Percentiles rank a stretch among this genome's conserved stretches.
These are phyloP conservation scores for Drosophila nigromelanica DNA, from an alignment of 1,140 invertebrate species.

Conservation along the genomic window DNA sequence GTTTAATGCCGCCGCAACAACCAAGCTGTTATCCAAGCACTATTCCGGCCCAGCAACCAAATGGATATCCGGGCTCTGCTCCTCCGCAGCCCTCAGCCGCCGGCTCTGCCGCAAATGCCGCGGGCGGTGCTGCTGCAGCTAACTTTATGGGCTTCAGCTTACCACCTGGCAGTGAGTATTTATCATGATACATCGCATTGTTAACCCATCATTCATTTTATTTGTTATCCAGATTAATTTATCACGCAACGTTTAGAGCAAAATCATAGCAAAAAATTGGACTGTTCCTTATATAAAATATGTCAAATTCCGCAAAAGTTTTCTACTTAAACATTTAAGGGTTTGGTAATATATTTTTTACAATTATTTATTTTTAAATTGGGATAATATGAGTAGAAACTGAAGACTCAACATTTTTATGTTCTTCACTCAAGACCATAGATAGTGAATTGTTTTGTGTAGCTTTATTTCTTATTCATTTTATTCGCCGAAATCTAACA, in stretches of 20 bases:
- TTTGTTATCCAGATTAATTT: slow-evolving; percentile 24
- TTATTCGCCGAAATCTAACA: slow-evolving; percentile 44
- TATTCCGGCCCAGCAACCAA: slow-evolving; percentile 54
- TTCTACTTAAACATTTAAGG: background rate
- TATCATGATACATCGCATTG: background rate
- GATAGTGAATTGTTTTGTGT: background rate
- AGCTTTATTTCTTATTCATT: background rate
- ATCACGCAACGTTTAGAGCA: background rate
- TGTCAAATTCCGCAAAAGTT: background rate
- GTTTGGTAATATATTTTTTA: background rate
- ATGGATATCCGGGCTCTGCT: slow-evolving; percentile 47
- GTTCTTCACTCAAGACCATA: background rate
- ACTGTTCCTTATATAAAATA: background rate
- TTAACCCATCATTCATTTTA: slow-evolving; percentile 2
- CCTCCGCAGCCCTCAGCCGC: slow-evolving; percentile 38
- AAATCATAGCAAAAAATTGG: background rate
- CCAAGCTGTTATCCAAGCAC: slow-evolving; percentile 62
- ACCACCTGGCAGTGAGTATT: slow-evolving; percentile 78
- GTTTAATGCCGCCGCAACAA: slow-evolving; percentile 46
- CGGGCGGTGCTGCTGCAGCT: slow-evolving; percentile 50
- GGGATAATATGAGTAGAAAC: background rate
- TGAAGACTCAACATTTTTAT: background rate
- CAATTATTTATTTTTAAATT: too few relatives aligned
- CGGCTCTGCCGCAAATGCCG: slow-evolving; percentile 38
- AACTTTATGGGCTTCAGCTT: slow-evolving; percentile 76